phyloP scores from a whole-genome alignment of 2,113 vertebrate genomes.

The Dipodomys spectabilis region DNA sequence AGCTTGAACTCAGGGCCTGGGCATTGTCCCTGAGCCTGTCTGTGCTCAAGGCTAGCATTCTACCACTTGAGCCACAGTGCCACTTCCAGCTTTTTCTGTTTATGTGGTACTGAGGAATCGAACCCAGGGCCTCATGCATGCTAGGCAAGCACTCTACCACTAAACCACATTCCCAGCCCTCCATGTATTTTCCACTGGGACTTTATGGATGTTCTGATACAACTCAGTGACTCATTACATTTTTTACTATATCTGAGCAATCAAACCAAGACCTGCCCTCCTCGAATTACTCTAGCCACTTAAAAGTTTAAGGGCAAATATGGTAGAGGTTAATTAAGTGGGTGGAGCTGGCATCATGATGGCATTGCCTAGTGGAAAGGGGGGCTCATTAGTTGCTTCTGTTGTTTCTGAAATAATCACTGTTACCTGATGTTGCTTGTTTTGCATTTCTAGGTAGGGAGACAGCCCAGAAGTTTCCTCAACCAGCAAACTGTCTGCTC shows the following conservation, averaged over 20 bases:
- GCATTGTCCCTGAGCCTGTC: no score
- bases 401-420: conserved; percentile 20
- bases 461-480: conserved; percentile 60
- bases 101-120: background rate
- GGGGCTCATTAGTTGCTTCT: background rate
- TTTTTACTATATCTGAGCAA: conserved; percentile 34
- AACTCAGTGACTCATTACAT: conserved; percentile 13
- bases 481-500: background rate
- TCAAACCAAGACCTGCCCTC: conserved; percentile 28
- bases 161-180: background rate
- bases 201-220: conserved; percentile 1
- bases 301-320: background rate
- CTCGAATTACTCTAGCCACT: conserved; percentile 16
- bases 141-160: no score
- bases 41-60: no score
- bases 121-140: background rate
- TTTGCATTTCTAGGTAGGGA: conserved; percentile 62
- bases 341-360: background rate
- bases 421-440: conserved; percentile 57
- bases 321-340: background rate
- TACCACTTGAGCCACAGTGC: no score
- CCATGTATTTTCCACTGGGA: background rate
- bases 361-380: background rate
- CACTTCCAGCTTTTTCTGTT: background rate
- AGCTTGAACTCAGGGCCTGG: no score